Conservation (phyloP, 2,797 vertebrate species). For the Trematocara caparti region DNA sequence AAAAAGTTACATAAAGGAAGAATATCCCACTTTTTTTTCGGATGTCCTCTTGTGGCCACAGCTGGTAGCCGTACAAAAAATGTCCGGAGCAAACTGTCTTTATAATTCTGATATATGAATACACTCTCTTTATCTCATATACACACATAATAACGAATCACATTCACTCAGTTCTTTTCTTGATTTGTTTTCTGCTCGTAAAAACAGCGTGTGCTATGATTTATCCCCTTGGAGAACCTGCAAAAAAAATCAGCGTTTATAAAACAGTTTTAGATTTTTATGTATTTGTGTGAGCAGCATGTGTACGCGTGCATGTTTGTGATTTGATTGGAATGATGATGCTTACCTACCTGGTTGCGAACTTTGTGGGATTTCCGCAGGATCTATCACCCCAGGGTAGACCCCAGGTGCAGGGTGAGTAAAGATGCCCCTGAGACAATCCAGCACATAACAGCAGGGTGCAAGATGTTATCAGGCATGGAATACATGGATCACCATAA, state of each 20-base stretch:
- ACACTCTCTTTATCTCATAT: constrained; percentile 33
- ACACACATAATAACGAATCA: constrained; percentile 28
- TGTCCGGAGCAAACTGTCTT: constrained; percentile 43
- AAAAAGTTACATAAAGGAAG: constrained; percentile 19
- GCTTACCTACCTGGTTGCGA: constrained; percentile 95
- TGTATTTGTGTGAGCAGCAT: background rate
- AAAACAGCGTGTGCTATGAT: constrained; percentile 73
- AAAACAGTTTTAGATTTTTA: background rate
- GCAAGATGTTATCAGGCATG: too few relatives aligned
- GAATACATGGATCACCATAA: too few relatives aligned
- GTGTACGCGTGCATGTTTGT: background rate
- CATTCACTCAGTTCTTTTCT: constrained; percentile 36
- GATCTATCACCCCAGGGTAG: too few relatives aligned
- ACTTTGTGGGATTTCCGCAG: constrained; percentile 90
- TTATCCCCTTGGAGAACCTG: constrained; percentile 85
- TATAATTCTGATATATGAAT: constrained; percentile 44
- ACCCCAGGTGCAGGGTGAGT: too few relatives aligned
- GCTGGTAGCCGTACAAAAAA: constrained; percentile 11
- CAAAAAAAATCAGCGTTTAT: constrained; percentile 20
- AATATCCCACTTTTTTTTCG: constrained; percentile 26
- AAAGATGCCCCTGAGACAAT: too few relatives aligned
- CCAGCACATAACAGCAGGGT: too few relatives aligned
- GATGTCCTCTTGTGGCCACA: constrained; percentile 10
- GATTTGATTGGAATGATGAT: constrained; percentile 32
- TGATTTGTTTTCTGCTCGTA: constrained; percentile 3